These are phyloP conservation scores for Podarcis cretensis DNA, from an alignment of 2,113 vertebrate genomes.

Conservation along the genomic window DNA sequence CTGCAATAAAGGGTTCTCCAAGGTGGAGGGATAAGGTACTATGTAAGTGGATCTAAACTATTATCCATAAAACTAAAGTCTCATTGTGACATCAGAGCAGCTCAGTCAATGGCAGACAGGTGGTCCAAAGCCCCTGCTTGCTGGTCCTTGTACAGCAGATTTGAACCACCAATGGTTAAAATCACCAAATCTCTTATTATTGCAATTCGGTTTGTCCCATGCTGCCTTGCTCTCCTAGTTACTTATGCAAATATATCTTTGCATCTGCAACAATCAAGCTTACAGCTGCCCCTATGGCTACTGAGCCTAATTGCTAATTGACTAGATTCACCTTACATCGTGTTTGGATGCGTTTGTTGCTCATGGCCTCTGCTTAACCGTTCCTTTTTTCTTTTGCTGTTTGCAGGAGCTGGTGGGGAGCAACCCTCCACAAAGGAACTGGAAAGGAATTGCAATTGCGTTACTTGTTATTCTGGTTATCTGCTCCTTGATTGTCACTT, in stretches of 20 bases:
- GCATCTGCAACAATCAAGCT: background rate
- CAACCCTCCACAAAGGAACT: constrained; percentile 98
- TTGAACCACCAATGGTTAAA: background rate
- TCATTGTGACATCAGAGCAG: background rate
- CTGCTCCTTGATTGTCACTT: constrained; percentile 98
- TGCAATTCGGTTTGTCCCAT: background rate
- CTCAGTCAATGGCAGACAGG: background rate
- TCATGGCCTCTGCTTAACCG: constrained; percentile 37
- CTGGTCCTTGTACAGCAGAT: background rate
- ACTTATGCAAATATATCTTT: background rate
- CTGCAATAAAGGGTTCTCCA: background rate
- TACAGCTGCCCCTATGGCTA: background rate
- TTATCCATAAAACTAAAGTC: background rate
- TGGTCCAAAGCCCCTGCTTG: background rate
- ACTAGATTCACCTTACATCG: background rate
- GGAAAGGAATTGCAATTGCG: constrained; percentile 98
- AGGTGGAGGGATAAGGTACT: background rate
- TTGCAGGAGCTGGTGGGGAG: constrained; percentile 97
- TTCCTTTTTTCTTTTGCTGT: constrained; percentile 50
- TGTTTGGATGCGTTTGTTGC: constrained; percentile 34
- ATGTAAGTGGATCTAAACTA: background rate
- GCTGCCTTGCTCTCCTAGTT: background rate
- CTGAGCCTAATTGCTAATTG: background rate
- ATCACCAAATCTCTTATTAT: background rate
- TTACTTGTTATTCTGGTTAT: constrained; percentile 98